Evolutionary conservation across 2,888 invertebrate genomes (phyloP), one percentile per base, ranked within the genome.

Genomic region (Bugula neritina): DNA sequence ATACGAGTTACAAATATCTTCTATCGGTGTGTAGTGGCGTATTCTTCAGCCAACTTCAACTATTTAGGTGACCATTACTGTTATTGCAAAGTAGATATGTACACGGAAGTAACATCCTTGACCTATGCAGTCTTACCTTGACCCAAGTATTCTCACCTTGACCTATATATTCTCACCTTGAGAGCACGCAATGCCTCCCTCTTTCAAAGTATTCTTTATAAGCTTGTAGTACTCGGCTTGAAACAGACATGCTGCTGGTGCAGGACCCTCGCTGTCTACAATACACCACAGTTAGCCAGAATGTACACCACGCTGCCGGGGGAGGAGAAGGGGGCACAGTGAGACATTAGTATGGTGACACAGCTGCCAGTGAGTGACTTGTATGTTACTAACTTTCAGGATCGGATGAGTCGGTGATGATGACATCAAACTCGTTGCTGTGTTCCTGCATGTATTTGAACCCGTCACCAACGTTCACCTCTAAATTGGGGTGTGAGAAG

Each of bases 401-500:
- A 86, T 99, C 99, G 55, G 96, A 95, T 75, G 96, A 96, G 83
- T 99, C 99, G 0, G 98, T 99, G 72, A 99, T 96, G 76, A 99
- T 95, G 58, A 99, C 93, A 86, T 99, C 99, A 83, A 94, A 99
- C 84, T 92, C 90, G 55, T 89, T 87, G 73, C 87, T 87, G 81
- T 95, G 86, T 71, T 91, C 88, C 79, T 91, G 90, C 89, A 99
- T 91, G 84, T 92, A 99, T 77, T 94, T 91, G 81, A 95, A 94
- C 0, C 99, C 99, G 84, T 99, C 98, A 0, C 92, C 92, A 58
- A 96, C 90, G 80, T 90, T 89, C 0, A 99, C 85, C 0, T 87
- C 89, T 27, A 98, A 84, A 84, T 96, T 97, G 0, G 91, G 89
- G 81, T 90, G 90, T 0, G 89, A 87, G 79, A 96, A 93, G 1